A percentile compares a stretch with the other conserved stretches of the same genome.
Evolutionary conservation across 2,888 invertebrate species (phyloP).

Genomic region (Mesorhabditis spiculigera): DNA sequence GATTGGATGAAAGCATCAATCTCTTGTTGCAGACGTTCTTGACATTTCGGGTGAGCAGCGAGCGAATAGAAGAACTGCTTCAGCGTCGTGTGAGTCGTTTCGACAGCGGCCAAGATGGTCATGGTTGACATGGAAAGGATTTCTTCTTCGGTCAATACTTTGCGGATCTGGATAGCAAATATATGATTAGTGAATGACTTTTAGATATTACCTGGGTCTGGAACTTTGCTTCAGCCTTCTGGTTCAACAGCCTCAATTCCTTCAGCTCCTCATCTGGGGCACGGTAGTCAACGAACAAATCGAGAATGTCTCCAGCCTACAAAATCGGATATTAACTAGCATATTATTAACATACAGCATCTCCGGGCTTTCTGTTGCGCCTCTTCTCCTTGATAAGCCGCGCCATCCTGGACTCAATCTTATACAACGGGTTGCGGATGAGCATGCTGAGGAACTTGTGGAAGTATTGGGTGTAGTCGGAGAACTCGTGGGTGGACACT

Average conservation of each 20-base stretch:
- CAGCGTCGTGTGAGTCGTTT: constrained; percentile 17
- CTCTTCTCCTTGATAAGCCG: constrained; percentile 12
- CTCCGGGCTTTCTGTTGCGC: constrained; percentile 6
- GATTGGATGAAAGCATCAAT: constrained; percentile 14
- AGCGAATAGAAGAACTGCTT: constrained; percentile 55
- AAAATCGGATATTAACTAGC: background rate
- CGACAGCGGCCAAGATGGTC: constrained; percentile 20
- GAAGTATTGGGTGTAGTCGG: constrained; percentile 16
- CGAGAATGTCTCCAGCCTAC: constrained; percentile 14
- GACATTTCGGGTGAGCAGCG: constrained; percentile 61
- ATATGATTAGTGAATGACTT: constrained; percentile 7
- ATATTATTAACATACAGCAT: background rate
- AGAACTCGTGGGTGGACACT: constrained; percentile 15
- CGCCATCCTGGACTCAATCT: constrained; percentile 11
- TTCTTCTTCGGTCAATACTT: constrained; percentile 19
- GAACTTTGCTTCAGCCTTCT: constrained; percentile 7
- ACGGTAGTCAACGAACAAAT: constrained; percentile 15
- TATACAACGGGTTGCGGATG: constrained; percentile 10
- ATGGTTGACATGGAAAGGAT: constrained; percentile 17
- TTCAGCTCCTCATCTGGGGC: constrained; percentile 10
- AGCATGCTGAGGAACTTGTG: constrained; percentile 15
- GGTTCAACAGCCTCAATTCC: background rate
- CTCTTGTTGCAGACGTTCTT: constrained; percentile 41
- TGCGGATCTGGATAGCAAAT: constrained; percentile 11
- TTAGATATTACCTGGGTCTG: constrained; percentile 8